phyloP scores from a whole-genome alignment of 2,113 vertebrate species.

The Panthera tigris region DNA sequence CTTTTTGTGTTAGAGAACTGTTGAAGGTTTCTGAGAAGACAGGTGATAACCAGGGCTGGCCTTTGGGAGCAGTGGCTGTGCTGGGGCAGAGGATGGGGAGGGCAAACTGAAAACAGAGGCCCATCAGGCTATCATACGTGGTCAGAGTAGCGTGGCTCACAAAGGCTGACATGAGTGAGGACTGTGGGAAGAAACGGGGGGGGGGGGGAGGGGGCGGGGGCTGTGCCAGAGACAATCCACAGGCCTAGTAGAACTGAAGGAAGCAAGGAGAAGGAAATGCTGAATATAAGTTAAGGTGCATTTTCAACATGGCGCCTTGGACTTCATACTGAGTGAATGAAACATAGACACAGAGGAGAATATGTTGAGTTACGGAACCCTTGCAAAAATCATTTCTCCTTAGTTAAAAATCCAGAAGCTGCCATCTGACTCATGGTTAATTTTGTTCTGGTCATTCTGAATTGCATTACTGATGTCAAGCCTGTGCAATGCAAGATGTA shows the following conservation, averaged over 20 bases:
- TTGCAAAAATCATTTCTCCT: constrained; percentile 29
- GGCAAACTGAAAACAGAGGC: neutral
- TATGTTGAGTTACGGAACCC: neutral
- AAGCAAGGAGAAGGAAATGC: neutral
- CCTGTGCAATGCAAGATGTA: neutral
- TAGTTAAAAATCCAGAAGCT: neutral
- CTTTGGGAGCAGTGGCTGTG: neutral
- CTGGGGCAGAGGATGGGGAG: neutral
- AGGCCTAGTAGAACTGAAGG: neutral
- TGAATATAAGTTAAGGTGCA: neutral
- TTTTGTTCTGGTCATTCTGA: constrained; percentile 60
- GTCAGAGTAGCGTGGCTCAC: neutral
- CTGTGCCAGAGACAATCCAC: neutral
- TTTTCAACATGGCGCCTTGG: neutral
- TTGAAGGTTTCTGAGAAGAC: neutral
- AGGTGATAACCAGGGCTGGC: neutral
- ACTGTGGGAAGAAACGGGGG: neutral
- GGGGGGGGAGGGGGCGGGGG: accelerated
- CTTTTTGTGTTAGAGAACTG: neutral
- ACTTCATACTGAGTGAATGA: neutral
- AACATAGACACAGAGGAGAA: neutral
- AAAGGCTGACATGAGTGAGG: neutral
- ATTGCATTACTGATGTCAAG: constrained; percentile 67
- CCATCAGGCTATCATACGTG: neutral
- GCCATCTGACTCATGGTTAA: constrained; percentile 55